Base-by-base conservation (phyloP, 2,888 invertebrate species). In the Panzeria rudis region DNA sequence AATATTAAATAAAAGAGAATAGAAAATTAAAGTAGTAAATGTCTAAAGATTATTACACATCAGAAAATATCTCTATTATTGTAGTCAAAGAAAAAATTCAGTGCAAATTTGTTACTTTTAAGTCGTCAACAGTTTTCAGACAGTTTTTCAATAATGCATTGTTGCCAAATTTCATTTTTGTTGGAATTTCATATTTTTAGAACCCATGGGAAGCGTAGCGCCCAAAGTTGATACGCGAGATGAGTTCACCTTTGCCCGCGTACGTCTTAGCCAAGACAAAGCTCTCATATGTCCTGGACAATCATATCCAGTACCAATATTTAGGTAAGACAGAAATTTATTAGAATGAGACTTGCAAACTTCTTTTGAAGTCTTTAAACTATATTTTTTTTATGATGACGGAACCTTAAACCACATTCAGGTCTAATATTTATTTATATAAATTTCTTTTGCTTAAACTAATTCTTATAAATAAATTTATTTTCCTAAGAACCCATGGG, bases 201-300 rank as follows among this genome's bases (percentile, higher is more conserved):
- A 93, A 90, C 94, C 94, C 23, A 93, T 94, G 81, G 94, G 93
- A 79, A 94, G 93, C 86, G 94, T 94, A 47, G 90, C 92, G 3
- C 93, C 93, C 92, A 96, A 96, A 93, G 95, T 96, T 90, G 95
- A 96, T 79, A 94, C 95, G 62, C 92, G 94, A 92, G 95, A 96
- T 93, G 90, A 94, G 87, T 91, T 92, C 20, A 91, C 91, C 0
- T 90, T 90, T 81, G 88, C 91, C 6, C 90, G 91, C 62, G 89
- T 89, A 59, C 88, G 89, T 25, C 77, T 88, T 44, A 87, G 89
- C 88, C 89, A 83, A 86, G 90, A 87, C 89, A 92, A 88, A 93
- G 96, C 95, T 59, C 92, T 96, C 83, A 93, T 95, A 89, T 96
- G 96, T 92, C 96, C 96, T 79, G 95, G 96, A 20, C 96, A 92